phyloP scores from a whole-genome alignment of 2,888 invertebrate species.

The Hypselothyrea guttata region DNA sequence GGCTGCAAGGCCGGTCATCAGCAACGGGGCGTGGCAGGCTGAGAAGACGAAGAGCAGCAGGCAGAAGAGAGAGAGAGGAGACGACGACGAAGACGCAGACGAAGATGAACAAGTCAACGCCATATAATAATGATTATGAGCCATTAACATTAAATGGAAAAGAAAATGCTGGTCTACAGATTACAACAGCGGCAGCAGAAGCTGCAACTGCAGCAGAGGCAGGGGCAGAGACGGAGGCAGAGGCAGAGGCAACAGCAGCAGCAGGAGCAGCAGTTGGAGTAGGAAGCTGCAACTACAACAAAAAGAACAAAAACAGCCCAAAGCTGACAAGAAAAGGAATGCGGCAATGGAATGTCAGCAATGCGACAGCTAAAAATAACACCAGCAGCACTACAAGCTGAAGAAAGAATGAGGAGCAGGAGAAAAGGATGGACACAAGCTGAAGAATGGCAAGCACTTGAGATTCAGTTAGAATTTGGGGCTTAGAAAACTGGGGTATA shows the following conservation, averaged over 20 bases:
- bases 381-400: slow-evolving; percentile 41
- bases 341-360: slow-evolving; percentile 66
- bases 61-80: slow-evolving; percentile 7
- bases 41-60: too few species aligned
- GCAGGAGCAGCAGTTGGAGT: slow-evolving; percentile 18
- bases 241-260: slow-evolving; percentile 20
- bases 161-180: slow-evolving; percentile 77
- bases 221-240: slow-evolving; percentile 6
- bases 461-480: background rate
- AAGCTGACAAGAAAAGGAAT: slow-evolving; percentile 46
- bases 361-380: slow-evolving; percentile 76
- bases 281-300: slow-evolving; percentile 19
- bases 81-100: slow-evolving; percentile 37
- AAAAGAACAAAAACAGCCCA: slow-evolving; percentile 12
- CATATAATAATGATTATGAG: slow-evolving; percentile 79
- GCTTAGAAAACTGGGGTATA: background rate
- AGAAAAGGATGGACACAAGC: slow-evolving; percentile 9
- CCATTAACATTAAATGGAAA: slow-evolving; percentile 78
- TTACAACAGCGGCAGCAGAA: slow-evolving; percentile 58
- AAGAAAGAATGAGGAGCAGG: slow-evolving; percentile 3
- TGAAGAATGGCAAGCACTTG: background rate
- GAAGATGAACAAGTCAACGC: slow-evolving; percentile 73
- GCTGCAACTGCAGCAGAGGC: slow-evolving; percentile 23
- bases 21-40: slow-evolving; percentile 36
- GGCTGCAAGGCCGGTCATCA: slow-evolving; percentile 66